Percentiles rank a stretch among this genome's conserved stretches.
Evolutionary conservation across 2,888 invertebrate genomes (phyloP).

Genomic region (Protodeltote pygarga): DNA sequence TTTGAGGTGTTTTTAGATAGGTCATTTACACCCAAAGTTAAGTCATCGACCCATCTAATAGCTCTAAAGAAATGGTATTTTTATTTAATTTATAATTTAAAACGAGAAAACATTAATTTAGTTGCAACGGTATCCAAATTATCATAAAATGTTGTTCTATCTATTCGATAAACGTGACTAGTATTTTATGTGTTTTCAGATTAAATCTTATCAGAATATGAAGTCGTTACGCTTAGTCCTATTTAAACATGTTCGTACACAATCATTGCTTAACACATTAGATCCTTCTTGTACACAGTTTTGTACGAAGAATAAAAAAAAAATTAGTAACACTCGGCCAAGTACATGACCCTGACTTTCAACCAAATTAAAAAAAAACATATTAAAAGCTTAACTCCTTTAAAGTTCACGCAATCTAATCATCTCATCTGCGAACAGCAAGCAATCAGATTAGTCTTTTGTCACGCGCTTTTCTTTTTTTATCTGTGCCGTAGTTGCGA

Average conservation of each 20-base stretch:
- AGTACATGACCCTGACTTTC: conserved; percentile 12
- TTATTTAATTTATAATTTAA: conserved; percentile 18
- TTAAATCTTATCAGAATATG: too few species aligned
- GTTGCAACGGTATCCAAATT: too few species aligned
- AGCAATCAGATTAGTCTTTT: conserved; percentile 19
- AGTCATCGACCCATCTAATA: conserved; percentile 12
- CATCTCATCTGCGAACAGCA: conserved; percentile 2
- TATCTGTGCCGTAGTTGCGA: conserved; percentile 8
- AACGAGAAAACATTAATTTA: background rate
- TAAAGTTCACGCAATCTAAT: conserved; percentile 35
- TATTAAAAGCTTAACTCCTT: conserved; percentile 20
- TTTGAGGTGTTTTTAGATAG: conserved; percentile 14
- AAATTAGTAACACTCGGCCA: too few species aligned
- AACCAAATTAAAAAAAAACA: conserved; percentile 25
- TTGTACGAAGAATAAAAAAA: too few species aligned
- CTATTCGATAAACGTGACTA: too few species aligned
- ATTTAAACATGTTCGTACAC: too few species aligned
- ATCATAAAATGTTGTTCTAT: too few species aligned
- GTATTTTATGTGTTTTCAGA: too few species aligned
- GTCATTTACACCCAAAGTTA: conserved; percentile 16
- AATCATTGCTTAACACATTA: too few species aligned
- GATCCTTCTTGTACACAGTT: too few species aligned
- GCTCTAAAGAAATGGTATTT: conserved; percentile 18
- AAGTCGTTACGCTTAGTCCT: too few species aligned
- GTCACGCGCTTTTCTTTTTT: conserved; percentile 13